Evolutionary conservation across 2,113 vertebrate species (phyloP).

Genomic region (Cavia aperea): DNA sequence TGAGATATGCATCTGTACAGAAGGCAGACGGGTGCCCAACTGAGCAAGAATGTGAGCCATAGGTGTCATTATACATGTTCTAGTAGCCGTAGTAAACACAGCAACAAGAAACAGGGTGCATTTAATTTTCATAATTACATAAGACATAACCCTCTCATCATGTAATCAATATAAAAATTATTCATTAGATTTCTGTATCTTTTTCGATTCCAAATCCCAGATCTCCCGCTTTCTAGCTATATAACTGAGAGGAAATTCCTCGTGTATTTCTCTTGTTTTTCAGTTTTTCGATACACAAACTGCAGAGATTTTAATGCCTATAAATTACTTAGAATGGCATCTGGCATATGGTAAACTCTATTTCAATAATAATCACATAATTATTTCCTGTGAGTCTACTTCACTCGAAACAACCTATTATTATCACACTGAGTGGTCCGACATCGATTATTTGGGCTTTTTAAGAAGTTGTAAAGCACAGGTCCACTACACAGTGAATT

Average conservation of each 20-base stretch:
- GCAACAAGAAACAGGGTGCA: not conserved
- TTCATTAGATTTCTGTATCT: not conserved
- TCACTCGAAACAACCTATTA: not conserved
- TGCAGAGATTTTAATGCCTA: not conserved
- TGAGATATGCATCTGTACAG: fast-evolving
- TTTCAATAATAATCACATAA: not conserved
- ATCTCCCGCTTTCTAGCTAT: not conserved
- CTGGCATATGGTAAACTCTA: not conserved
- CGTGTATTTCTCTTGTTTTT: not conserved
- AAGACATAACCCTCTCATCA: not conserved
- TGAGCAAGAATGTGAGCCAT: not conserved
- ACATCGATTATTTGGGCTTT: not conserved
- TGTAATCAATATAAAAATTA: not conserved
- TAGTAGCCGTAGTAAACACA: not conserved
- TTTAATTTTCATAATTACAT: not conserved
- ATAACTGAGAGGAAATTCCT: not conserved
- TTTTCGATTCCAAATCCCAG: not conserved
- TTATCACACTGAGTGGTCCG: not conserved
- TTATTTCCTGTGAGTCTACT: not conserved
- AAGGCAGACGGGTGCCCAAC: not conserved
- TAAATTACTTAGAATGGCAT: not conserved
- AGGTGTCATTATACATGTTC: not conserved
- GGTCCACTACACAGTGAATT: not conserved
- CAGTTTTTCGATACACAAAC: not conserved
- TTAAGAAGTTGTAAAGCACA: not conserved